Evolutionary conservation across 2,113 vertebrate genomes (phyloP).

Genomic region (Ictalurus punctatus): DNA sequence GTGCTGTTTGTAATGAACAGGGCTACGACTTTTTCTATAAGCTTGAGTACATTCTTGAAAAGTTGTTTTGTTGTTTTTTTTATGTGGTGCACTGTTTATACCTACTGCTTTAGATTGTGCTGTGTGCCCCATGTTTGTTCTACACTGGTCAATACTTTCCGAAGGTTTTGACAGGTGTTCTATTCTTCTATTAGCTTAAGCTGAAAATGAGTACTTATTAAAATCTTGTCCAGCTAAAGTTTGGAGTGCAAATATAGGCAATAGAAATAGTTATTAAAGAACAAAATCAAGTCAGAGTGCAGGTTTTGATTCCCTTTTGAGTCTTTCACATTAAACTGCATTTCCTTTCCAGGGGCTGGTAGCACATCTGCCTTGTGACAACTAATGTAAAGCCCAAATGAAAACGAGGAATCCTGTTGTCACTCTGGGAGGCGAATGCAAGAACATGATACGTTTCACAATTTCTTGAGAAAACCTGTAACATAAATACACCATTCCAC

Average conservation of each 20-base stretch:
- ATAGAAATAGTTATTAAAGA: not conserved
- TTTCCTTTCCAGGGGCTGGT: not conserved
- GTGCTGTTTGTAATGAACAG: not conserved
- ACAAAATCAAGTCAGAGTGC: not conserved
- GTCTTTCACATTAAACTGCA: not conserved
- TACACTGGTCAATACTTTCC: not conserved
- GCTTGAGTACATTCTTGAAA: not conserved
- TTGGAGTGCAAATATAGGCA: not conserved
- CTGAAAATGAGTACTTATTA: not conserved
- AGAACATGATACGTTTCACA: not conserved
- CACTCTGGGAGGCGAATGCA: not conserved
- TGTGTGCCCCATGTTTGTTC: not conserved
- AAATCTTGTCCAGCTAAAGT: not conserved
- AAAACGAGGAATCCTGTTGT: not conserved
- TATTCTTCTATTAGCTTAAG: not conserved
- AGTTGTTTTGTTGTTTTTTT: too few relatives aligned
- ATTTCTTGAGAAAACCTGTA: not conserved
- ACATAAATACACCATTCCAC: not conserved
- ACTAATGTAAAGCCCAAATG: not conserved
- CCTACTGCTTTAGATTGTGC: not conserved
- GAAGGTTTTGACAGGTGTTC: not conserved
- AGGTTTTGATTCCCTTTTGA: not conserved
- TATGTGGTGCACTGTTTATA: not conserved
- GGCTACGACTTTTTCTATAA: not conserved
- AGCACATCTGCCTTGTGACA: not conserved